These are phyloP conservation scores for Psittacara wagleri DNA, from an alignment of 2,113 vertebrate genomes.

Conservation along the genomic window DNA sequence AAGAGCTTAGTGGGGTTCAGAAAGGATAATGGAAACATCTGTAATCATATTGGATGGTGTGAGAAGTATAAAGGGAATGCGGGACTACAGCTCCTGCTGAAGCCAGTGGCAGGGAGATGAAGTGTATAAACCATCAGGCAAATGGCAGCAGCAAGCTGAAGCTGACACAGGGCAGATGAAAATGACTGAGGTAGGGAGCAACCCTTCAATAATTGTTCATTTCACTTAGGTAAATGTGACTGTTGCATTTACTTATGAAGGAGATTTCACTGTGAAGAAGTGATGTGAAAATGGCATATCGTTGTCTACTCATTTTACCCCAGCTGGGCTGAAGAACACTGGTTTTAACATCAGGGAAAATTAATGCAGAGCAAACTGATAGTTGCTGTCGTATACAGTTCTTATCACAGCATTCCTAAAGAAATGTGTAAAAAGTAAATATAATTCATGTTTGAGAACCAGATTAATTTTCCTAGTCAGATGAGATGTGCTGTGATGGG, in stretches of 20 bases:
- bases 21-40: constrained; percentile 4
- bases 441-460: neutral
- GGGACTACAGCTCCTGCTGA: neutral
- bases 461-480: neutral
- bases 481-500: neutral
- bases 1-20: constrained; percentile 15
- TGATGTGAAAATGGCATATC: neutral
- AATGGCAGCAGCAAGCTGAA: neutral
- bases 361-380: neutral
- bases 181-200: neutral
- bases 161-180: neutral
- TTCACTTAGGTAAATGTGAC: neutral
- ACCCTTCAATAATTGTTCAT: neutral
- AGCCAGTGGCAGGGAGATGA: neutral
- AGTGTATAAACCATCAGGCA: neutral
- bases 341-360: neutral
- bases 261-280: neutral
- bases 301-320: neutral
- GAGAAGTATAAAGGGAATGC: neutral
- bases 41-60: neutral
- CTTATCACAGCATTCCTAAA: neutral
- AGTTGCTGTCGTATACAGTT: rapidly evolving
- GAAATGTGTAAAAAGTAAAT: neutral
- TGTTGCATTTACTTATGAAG: neutral
- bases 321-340: rapidly evolving